Evolutionary conservation across 35 echinoderm and acorn worm genomes (phyloP).

Genomic region (Strongylocentrotus purpuratus): DNA sequence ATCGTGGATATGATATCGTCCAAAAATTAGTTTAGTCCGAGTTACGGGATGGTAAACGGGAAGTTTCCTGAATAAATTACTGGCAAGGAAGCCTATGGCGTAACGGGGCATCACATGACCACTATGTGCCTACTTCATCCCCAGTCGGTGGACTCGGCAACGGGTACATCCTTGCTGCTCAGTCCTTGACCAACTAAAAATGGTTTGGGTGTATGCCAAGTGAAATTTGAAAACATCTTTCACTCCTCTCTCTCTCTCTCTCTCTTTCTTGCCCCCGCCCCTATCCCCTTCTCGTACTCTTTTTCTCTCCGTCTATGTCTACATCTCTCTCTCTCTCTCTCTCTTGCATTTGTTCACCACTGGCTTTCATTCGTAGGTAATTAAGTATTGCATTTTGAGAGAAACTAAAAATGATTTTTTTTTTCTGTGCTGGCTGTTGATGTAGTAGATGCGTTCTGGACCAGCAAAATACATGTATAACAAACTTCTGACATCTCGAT

Average conservation of each 20-base stretch:
- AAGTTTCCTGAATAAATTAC: background rate
- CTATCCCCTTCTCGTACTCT: background rate
- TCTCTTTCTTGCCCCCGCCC: background rate
- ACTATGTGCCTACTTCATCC: background rate
- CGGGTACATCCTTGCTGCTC: background rate
- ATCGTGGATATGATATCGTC: background rate
- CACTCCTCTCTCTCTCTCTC: background rate
- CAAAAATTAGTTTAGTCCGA: background rate
- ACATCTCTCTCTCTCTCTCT: no score
- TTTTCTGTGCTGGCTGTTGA: no score
- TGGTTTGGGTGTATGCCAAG: background rate
- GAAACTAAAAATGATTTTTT: no score
- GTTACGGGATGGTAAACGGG: background rate
- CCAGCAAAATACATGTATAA: no score
- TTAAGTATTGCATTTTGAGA: no score
- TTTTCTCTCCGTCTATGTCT: no score
- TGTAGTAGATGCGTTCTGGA: no score
- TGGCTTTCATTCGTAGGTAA: no score
- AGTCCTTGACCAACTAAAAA: background rate
- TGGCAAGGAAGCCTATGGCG: background rate
- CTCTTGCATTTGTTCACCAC: no score
- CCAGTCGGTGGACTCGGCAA: background rate
- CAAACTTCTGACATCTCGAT: no score
- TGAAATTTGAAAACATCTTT: background rate
- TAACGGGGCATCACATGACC: background rate